Base-by-base conservation (phyloP, 2,888 invertebrate genomes). In the Venustoraphidia nigricollis region DNA sequence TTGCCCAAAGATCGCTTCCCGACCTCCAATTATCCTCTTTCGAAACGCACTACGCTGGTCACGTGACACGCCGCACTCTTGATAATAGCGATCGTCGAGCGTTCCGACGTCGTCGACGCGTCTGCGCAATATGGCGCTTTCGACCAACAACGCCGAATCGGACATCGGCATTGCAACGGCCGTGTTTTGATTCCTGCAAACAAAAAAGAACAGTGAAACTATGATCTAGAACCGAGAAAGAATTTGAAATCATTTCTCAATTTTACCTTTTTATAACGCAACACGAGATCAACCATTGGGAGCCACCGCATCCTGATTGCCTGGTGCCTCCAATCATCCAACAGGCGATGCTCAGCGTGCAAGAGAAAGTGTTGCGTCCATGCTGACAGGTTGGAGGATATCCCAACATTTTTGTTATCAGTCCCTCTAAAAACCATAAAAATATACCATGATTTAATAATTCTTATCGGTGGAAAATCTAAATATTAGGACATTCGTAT, bases 11-110 rank as follows among this genome's bases (percentile, higher is more conserved):
- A 74, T 70, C 0, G 88, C 88, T 54, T 84, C 83, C 4, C 83
- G 69, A 0, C 89, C 88, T 1, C 89, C 89, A 40, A 89, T 86
- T 51, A 89, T 88, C 45, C 88, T 69, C 62, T 85, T 86, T 59
- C 81, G 79, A 27, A 27, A 27, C 2, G 79, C 60, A 17, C 77
- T 71, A 55, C 55, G 58, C 53, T 59, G 65, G 59, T 66, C 69
- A 1, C 76, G 69, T 0, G 84, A 79, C 10, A 83, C 60, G 0
- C 86, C 86, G 56, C 87, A 87, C 54, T 83, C 79, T 56, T 73
- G 62, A 60, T 72, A 66, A 1, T 68, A 48, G 44, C 61, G 60
- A 36, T 58, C 55, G 34, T 59, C 62, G 45, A 59, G 54, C 10
- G 34, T 49, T 37, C 55, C 11, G 34, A 46, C 41, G 34, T 48